Evolutionary conservation across 35 echinoderm and acorn worm genomes (phyloP).

Genomic region (Patiria miniata): DNA sequence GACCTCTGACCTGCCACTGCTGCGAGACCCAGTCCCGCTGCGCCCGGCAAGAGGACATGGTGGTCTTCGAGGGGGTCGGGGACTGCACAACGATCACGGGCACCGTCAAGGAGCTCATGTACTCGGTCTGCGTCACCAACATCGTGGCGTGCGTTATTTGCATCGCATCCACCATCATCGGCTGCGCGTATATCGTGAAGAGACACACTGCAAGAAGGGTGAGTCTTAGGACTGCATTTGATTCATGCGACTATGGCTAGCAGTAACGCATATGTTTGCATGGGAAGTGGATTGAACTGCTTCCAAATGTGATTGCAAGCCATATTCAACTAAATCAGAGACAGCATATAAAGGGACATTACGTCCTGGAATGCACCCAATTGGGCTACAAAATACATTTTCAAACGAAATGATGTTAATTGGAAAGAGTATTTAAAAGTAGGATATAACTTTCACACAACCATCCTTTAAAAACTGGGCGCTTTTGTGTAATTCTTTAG

Average conservation of each 20-base stretch:
- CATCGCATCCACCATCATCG: constrained; percentile 74
- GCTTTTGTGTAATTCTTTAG: background rate
- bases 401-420: no score
- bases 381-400: no score
- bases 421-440: no score
- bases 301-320: background rate
- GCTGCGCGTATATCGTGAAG: constrained; percentile 75
- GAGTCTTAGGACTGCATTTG: background rate
- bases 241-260: no score
- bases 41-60: constrained; percentile 5
- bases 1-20: constrained; percentile 49
- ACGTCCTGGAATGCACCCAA: no score
- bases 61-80: constrained; percentile 62
- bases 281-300: no score
- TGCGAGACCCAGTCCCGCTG: constrained; percentile 51
- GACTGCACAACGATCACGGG: constrained; percentile 52
- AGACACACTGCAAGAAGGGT: constrained; percentile 74
- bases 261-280: no score
- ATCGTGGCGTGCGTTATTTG: constrained; percentile 73
- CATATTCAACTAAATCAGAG: background rate
- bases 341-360: background rate
- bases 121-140: constrained; percentile 72
- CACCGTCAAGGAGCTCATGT: constrained; percentile 70
- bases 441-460: no score
- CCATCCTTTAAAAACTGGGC: no score